Evolutionary conservation across 2,797 vertebrate species (phyloP).

Genomic region (Parambassis ranga): DNA sequence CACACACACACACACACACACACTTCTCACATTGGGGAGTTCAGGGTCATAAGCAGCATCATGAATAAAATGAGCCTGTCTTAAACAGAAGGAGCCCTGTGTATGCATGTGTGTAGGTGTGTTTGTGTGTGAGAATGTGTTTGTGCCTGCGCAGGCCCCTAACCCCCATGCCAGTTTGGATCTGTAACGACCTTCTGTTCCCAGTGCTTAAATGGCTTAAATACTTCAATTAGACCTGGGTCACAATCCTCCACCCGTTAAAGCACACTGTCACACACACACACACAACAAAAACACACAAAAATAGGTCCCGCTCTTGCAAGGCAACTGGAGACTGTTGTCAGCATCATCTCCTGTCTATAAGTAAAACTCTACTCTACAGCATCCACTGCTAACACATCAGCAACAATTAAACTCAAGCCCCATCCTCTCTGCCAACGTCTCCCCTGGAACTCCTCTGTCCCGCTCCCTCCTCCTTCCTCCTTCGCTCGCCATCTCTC

Average conservation of each 20-base stretch:
- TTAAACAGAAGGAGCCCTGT: conserved; percentile 75
- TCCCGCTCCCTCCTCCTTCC: conserved; percentile 39
- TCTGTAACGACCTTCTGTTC: conserved; percentile 83
- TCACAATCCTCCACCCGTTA: conserved; percentile 82
- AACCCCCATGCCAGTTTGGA: conserved; percentile 78
- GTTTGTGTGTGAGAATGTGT: conserved; percentile 35
- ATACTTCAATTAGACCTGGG: conserved; percentile 82
- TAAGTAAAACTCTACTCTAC: conserved; percentile 19
- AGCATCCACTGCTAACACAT: conserved; percentile 21
- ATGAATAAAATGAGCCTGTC: conserved; percentile 82
- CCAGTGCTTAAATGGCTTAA: conserved; percentile 79
- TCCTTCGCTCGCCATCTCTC: conserved; percentile 45
- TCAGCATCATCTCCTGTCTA: conserved; percentile 8
- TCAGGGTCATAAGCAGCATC: conserved; percentile 82
- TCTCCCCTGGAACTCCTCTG: conserved; percentile 67
- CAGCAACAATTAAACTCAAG: conserved; percentile 56
- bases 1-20: conserved; percentile 33
- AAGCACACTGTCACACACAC: conserved; percentile 60
- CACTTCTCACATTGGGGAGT: conserved; percentile 76
- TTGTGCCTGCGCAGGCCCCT: conserved; percentile 50
- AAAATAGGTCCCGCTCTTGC: conserved; percentile 23
- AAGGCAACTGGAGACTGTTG: conserved; percentile 1
- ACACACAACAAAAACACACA: conserved; percentile 16
- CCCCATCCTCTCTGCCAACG: conserved; percentile 45
- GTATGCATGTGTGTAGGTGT: conserved; percentile 58